Percentiles rank a stretch among this genome's conserved stretches.
These are phyloP conservation scores for Taurulus bubalis DNA, from an alignment of 2,113 vertebrate species.

Conservation along the genomic window DNA sequence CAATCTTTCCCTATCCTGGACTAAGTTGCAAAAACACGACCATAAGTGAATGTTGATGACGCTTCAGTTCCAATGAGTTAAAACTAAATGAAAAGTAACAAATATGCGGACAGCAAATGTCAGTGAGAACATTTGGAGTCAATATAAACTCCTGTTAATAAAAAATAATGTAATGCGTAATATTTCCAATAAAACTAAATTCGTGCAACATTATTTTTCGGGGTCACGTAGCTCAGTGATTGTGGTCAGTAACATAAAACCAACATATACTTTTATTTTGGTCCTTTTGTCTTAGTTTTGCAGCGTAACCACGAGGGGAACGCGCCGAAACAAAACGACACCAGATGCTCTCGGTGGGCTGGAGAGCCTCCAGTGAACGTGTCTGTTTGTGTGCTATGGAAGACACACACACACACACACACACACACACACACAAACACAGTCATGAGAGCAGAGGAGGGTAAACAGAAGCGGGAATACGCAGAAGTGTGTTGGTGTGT, in stretches of 20 bases:
- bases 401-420: background rate
- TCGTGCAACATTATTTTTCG: too few species aligned
- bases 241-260: constrained; percentile 3
- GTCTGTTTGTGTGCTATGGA: constrained; percentile 29
- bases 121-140: background rate
- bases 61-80: too few species aligned
- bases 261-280: background rate
- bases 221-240: background rate
- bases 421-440: too few species aligned
- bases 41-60: too few species aligned
- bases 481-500: constrained; percentile 54
- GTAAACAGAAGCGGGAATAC: constrained; percentile 53
- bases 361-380: background rate
- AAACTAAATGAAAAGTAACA: too few species aligned
- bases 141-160: background rate
- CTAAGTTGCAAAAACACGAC: too few species aligned
- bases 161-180: too few species aligned
- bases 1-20: too few species aligned
- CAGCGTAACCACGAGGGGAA: background rate
- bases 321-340: too few species aligned
- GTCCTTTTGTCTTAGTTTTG: background rate
- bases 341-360: constrained; percentile 32
- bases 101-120: too few species aligned
- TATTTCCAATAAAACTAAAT: too few species aligned
- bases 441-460: background rate